A percentile compares a stretch with the other conserved stretches of the same genome.
Evolutionary conservation across 2,888 invertebrate species (phyloP).

Genomic region (Globia sparganii): DNA sequence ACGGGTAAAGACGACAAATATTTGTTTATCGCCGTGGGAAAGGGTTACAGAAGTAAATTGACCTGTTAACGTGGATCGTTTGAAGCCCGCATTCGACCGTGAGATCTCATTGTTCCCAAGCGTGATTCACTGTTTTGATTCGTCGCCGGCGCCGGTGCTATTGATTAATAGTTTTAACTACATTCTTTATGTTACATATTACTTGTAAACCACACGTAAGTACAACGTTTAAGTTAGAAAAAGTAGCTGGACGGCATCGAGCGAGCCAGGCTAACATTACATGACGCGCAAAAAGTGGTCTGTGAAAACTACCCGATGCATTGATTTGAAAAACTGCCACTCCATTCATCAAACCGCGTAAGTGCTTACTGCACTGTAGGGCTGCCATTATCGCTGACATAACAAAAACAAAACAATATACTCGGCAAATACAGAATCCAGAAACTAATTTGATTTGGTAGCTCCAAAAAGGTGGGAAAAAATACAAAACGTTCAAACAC

Average conservation of each 20-base stretch:
- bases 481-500: conserved; percentile 61
- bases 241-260: conserved; percentile 49
- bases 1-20: conserved; percentile 73
- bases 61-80: conserved; percentile 85
- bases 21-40: conserved; percentile 87
- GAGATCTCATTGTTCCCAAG: conserved; percentile 87
- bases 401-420: conserved; percentile 47
- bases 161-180: conserved; percentile 84
- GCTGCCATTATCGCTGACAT: conserved; percentile 58
- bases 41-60: conserved; percentile 86
- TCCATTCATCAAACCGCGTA: conserved; percentile 86
- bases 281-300: conserved; percentile 73
- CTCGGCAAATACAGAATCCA: conserved; percentile 45
- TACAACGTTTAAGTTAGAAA: conserved; percentile 66
- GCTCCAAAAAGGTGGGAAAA: conserved; percentile 58
- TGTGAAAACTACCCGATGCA: conserved; percentile 75
- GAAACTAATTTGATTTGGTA: conserved; percentile 59
- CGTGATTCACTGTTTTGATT: conserved; percentile 87
- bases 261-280: conserved; percentile 65
- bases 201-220: conserved; percentile 65
- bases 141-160: conserved; percentile 82
- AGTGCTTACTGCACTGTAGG: conserved; percentile 68
- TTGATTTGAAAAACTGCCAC: conserved; percentile 80
- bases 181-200: conserved; percentile 69
- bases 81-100: conserved; percentile 89